Evolutionary conservation across 2,113 vertebrate species (phyloP), one percentile per base, ranked within the genome.

Genomic region (Thamnaconus septentrionalis): DNA sequence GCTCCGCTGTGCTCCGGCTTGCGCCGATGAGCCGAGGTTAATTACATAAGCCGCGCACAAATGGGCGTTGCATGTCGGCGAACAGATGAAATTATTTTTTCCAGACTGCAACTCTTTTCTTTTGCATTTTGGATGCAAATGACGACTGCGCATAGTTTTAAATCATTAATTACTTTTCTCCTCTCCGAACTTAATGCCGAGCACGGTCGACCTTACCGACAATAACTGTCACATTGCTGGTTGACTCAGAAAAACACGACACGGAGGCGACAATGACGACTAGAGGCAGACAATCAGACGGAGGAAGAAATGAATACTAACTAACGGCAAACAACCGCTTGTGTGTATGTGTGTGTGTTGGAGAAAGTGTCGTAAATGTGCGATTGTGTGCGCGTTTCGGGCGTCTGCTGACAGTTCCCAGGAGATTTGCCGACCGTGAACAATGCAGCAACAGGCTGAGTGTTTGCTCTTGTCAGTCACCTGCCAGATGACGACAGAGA

Each of bases 381-480:
- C 39, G 41, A 42, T 41, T n/a, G 50, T 43, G 46, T 41, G 55
- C 1, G 53, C 49, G 59, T 31, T 31, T 31, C 18, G 63, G 55
- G 39, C 12, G 59, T 66, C 59, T 59, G 65, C 71, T 52, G 59
- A 60, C 54, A 57, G 76, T 81, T 84, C 79, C 79, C 82, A 78
- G 83, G 81, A 78, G 74, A 75, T 71, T 80, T 84, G 50, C 69
- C 73, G 45, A 40, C 31, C 10, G 4, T 12, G 79, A 85, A 81
- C 87, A 87, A 90, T 85, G 69, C 71, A 53, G 56, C 10, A 7
- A 6, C 53, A 51, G 66, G 67, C 79, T 47, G 60, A 84, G 40
- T 84, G 82, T 91, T 91, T 91, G 80, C 67, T 86, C 79, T 78
- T 90, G 81, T 89, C 85, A 78, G 66, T 79, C 84, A 88, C 82